Percentiles rank a stretch among this genome's conserved stretches.
Evolutionary conservation across 2,113 vertebrate species (phyloP).

Genomic region (Seriola dumerili): DNA sequence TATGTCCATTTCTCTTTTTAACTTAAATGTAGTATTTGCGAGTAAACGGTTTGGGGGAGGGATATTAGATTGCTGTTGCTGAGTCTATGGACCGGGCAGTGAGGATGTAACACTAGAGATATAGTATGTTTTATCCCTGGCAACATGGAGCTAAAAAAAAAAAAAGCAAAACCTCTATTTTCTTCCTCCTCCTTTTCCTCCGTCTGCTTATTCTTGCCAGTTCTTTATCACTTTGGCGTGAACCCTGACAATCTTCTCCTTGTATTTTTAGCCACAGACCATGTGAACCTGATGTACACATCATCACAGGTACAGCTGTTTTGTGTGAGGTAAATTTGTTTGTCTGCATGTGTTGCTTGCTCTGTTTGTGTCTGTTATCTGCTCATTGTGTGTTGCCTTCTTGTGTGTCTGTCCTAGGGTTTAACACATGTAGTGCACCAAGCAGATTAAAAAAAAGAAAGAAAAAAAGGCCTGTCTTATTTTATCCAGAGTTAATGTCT

Average conservation of each 20-base stretch:
- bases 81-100: not conserved
- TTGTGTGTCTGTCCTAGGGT: not conserved
- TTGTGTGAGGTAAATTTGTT: too few species aligned
- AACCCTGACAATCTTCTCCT: not conserved
- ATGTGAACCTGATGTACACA: not conserved
- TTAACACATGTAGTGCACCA: not conserved
- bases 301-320: too few species aligned
- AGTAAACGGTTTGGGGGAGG: not conserved
- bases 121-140: not conserved
- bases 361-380: not conserved
- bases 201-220: not conserved
- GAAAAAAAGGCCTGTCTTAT: not conserved
- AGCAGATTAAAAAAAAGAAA: not conserved
- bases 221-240: not conserved
- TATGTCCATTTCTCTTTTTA: not conserved
- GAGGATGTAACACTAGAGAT: not conserved
- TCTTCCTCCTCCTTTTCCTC: not conserved
- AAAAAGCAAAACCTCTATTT: not conserved
- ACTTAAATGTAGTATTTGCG: not conserved
- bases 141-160: not conserved
- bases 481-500: conserved; percentile 1
- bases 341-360: not conserved
- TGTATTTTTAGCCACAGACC: conserved; percentile 15
- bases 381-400: conserved; percentile 1
- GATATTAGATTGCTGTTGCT: not conserved